Evolutionary conservation across 1,140 invertebrate genomes (phyloP).

Genomic region (Hormaphis cornu): DNA sequence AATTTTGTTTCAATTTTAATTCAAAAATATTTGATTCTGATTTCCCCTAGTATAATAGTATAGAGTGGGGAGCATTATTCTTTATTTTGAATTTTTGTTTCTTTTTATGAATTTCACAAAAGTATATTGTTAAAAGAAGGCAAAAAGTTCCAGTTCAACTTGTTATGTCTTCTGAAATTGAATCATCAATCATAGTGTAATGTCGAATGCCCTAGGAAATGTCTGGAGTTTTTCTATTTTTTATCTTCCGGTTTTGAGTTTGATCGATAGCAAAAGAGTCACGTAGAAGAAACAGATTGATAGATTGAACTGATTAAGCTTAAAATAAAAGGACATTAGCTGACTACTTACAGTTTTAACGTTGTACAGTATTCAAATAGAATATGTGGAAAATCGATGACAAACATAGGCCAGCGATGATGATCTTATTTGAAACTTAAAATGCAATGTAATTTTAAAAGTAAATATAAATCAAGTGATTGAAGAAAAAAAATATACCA

Average conservation of each 20-base stretch:
- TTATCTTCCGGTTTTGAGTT: not conserved
- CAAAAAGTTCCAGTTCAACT: not conserved
- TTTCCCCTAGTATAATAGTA: too few species aligned
- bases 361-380: not conserved
- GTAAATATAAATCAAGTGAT: too few species aligned
- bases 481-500: too few species aligned
- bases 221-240: not conserved
- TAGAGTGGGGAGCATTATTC: too few species aligned
- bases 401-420: too few species aligned
- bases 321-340: not conserved
- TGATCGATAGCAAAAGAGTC: conserved; percentile 3
- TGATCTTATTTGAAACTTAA: too few species aligned
- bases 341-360: not conserved
- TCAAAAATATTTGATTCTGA: too few species aligned
- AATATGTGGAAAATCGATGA: not conserved
- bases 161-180: not conserved
- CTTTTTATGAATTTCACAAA: not conserved
- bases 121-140: not conserved
- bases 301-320: not conserved
- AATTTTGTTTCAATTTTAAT: too few species aligned
- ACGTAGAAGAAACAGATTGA: not conserved
- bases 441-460: too few species aligned
- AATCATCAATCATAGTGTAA: conserved; percentile 5
- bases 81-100: too few species aligned
- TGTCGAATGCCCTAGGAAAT: not conserved